Evolutionary conservation across 2,888 invertebrate genomes (phyloP), one percentile per base, ranked within the genome.

Genomic region (Ennomos quercinarius): DNA sequence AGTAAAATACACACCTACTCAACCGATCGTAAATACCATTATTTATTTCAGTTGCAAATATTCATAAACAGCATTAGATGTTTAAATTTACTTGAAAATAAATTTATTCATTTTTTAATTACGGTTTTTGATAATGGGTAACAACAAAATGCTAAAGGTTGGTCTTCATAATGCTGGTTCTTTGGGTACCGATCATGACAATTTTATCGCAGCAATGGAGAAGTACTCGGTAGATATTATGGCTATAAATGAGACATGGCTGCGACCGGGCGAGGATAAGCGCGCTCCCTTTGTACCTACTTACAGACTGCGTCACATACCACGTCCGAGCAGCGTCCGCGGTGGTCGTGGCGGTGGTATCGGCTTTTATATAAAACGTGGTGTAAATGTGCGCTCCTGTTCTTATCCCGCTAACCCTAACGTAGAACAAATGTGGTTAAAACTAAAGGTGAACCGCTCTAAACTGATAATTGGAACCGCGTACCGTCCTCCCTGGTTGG

Each of bases 311-410:
- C 37, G 36, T 1, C 50, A 57, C 27, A 40, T 12, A 0, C 57
- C 57, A 8, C 50, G 27, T 10, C 27, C 42, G 9, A 9, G 4
- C 17, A 10, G 4, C 8, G 10, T 10, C 3, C 10, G 27, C 10
- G 42, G 42, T 6, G 45, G 12, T 34, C 36, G 9, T 27, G 51
- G 69, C 0, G 66, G 67, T 6, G 66, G 70, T 0, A 64, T 66
- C 9, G 70, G 60, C n/a, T 70, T 70, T 35, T 69, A 67, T 34
- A 50, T 67, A 0, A 58, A 48, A 8, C 47, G 55, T 0, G 56
- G 44, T 11, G 9, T 63, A 1, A 12, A 36, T 27, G 51, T 46
- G 9, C 47, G 59, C 0, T 1, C 5, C 0, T 13, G 36, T 12
- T 0, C 36, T 9, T 12, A 46, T 12, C 44, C 44, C 10, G 9